Percentiles rank a stretch among this genome's conserved stretches.
Conservation (phyloP, 64 coral and sea anemone genomes). For the Cladopsammia gracilis region DNA sequence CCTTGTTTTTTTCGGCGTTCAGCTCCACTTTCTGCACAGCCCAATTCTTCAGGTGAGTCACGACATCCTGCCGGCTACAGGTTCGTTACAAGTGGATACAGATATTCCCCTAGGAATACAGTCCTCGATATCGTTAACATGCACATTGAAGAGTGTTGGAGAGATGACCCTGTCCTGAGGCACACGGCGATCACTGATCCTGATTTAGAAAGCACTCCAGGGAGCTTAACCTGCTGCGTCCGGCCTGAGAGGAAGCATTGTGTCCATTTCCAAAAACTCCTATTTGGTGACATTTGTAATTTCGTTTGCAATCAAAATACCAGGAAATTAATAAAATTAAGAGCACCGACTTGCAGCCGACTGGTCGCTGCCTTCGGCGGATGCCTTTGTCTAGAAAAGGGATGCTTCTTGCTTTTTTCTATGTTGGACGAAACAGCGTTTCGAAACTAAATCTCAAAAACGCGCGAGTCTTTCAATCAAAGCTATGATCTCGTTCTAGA, state of each 20-base stretch:
- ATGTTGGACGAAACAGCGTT: no score
- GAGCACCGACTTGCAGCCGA: no score
- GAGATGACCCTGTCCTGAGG: constrained; percentile 54
- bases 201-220: background rate
- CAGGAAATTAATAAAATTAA: no score
- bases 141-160: constrained; percentile 42
- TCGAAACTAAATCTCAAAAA: no score
- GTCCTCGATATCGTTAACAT: constrained; percentile 65
- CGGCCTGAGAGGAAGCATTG: constrained; percentile 33
- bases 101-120: background rate
- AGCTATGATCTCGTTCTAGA: no score
- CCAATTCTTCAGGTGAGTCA: background rate
- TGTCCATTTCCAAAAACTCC: constrained; percentile 37
- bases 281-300: no score
- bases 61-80: constrained; percentile 32
- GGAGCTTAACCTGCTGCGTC: constrained; percentile 53
- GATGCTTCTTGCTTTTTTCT: no score
- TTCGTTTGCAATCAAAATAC: no score
- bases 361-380: no score
- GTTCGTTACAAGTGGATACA: constrained; percentile 13
- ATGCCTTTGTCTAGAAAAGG: no score
- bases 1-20: constrained; percentile 33
- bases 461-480: no score
- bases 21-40: constrained; percentile 29
- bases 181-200: background rate